Evolutionary conservation across 2,797 vertebrate genomes (phyloP).

Genomic region (Cirrhinus mrigala): DNA sequence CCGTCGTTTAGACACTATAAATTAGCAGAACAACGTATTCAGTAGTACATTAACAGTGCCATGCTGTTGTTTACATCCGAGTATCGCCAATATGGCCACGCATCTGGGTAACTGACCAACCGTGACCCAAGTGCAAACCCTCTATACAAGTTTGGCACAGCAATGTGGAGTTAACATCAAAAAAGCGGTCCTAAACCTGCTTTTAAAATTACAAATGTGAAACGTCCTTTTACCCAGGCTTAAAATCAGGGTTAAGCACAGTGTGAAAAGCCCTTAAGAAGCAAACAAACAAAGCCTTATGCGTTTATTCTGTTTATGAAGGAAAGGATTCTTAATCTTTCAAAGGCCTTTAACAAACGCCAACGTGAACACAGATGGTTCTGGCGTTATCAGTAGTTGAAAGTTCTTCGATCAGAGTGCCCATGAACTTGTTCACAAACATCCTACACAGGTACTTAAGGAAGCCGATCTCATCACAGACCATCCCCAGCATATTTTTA

Average conservation of each 20-base stretch:
- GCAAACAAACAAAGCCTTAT: neutral
- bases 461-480: conserved; percentile 53
- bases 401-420: conserved; percentile 48
- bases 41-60: too few species aligned
- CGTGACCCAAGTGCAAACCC: too few species aligned
- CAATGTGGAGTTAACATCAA: too few species aligned
- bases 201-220: too few species aligned
- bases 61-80: too few species aligned
- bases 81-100: too few species aligned
- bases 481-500: accelerated
- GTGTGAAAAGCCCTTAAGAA: neutral
- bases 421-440: conserved; percentile 22
- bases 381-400: conserved; percentile 50
- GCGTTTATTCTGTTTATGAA: neutral
- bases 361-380: conserved; percentile 50
- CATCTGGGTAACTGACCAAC: too few species aligned
- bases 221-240: too few species aligned
- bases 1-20: too few species aligned
- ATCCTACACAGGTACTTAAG: conserved; percentile 38
- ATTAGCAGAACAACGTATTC: too few species aligned
- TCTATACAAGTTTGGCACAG: too few species aligned
- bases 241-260: neutral
- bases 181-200: too few species aligned
- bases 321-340: neutral
- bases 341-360: conserved; percentile 30